Evolutionary conservation across 2,113 vertebrate genomes (phyloP), one percentile per base, ranked within the genome.

Genomic region (Ornithorhynchus anatinus): DNA sequence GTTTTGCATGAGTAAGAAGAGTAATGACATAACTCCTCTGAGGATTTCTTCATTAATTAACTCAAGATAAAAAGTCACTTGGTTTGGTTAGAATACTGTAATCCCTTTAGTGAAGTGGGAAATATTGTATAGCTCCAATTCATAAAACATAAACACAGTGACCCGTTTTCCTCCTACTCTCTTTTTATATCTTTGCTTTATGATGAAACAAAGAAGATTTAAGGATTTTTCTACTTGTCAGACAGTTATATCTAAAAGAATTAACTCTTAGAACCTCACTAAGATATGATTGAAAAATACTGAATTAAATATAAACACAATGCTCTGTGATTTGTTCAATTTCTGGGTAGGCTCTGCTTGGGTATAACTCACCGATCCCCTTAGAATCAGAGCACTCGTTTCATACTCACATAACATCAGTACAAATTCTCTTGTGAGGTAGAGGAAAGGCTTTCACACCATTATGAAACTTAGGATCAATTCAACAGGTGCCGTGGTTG

Each of bases 1-100:
- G 35, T 17, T 57, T 80, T 81, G 59, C 35, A 31, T 69, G 13
- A 63, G 27, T 50, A n/a, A 70, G 77, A 77, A 77, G 23, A 65
- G 59, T 65, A 64, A 84, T 59, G 70, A 54, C 19, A 45, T 33
- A 53, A 81, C 40, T 42, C 62, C 25, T 5, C 20, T 0, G 22
- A 78, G 75, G 32, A 51, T 70, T 78, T 37, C n/a, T 44, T 62
- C 53, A 73, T 80, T 84, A 81, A 89, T 88, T 87, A 84, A 80
- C 39, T 45, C 39, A 80, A 79, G 63, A 75, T 77, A 60, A 82
- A 71, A 82, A 54, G 14, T 43, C 59, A 70, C 39, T 75, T 36
- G 19, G 6, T 76, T 82, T 25, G 65, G 53, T 73, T 86, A 70
- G 78, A 54, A 77, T 63, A 37, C 12, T 13, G 2, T 67, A 59